Base-by-base conservation (phyloP, 2,797 vertebrate genomes). In the Scyliorhinus canicula region DNA sequence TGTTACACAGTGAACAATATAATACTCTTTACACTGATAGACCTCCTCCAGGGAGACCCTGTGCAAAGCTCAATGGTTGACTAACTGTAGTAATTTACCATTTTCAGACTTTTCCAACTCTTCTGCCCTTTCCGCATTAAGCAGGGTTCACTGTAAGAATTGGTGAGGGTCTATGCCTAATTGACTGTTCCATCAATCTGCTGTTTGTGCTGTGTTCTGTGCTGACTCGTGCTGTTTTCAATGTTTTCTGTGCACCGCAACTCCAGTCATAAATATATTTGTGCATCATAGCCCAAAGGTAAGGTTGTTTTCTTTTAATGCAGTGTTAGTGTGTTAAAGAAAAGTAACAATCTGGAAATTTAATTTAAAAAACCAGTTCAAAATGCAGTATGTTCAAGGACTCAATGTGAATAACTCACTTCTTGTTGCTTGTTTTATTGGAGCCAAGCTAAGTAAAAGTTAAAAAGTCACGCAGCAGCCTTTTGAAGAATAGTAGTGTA, bases 61-160 rank as follows among this genome's bases (percentile, higher is more conserved):
- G 21, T 93, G 91, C n/a, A 91, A 31, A 91, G 88, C 91, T 47
- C 9, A 93, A 31, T 65, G 91, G 16, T 69, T 93, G 60, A 93
- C 60, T 65, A 65, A 67, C 91, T 67, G 63, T 93, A 93, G 60
- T 93, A 93, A 21, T 69, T 63, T 67, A 69, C 63, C 24, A 8
- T 16, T 28, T 88, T 88, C 26, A 86, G 14, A 60, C 4, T 60
- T 82, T 82, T 47, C 21, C 47, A 86, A 55, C 31, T 86, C 28
- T 55, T 26, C 9, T 55, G 84, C 28, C 84, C 47, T 55, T 86
- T 55, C 28, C 14, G 55, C 52, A n/a, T 57, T 88, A 35, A 88
- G 85, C 85, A 88, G 55, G n/a, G 11, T 57, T 88, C 55, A 88
- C 14, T 60, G 79, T 47, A 35, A n/a, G 52, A 55, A 35, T 88